phyloP scores from a whole-genome alignment of 2,113 vertebrate genomes.

The Nerophis ophidion region DNA sequence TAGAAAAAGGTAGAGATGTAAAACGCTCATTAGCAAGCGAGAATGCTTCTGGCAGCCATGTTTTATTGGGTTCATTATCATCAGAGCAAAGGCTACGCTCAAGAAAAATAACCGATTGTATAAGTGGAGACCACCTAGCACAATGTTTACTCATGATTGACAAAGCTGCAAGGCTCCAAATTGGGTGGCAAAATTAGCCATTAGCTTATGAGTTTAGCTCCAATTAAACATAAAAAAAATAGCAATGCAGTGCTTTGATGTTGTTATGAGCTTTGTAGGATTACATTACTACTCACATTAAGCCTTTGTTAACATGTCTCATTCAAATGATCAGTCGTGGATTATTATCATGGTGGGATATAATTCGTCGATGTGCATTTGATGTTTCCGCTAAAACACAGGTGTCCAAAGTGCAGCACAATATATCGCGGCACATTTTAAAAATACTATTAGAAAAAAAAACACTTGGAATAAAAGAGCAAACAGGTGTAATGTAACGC shows the following conservation, averaged over 20 bases:
- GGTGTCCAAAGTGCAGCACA: too few relatives aligned
- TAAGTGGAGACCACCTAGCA: not conserved
- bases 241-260: not conserved
- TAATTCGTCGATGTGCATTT: too few relatives aligned
- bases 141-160: not conserved
- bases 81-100: not conserved
- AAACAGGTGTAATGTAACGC: too few relatives aligned
- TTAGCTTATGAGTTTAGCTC: not conserved
- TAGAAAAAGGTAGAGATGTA: not conserved
- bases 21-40: constrained; percentile 3
- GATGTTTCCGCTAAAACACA: too few relatives aligned
- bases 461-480: too few relatives aligned
- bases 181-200: not conserved
- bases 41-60: not conserved
- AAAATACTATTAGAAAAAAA: too few relatives aligned
- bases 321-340: too few relatives aligned
- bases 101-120: not conserved
- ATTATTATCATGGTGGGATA: too few relatives aligned
- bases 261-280: not conserved
- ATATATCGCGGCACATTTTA: too few relatives aligned
- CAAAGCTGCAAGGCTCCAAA: not conserved
- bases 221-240: not conserved
- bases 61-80: not conserved
- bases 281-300: not conserved
- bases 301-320: not conserved